These are phyloP conservation scores for Luidia sarsii DNA, from an alignment of 53 echinoderm and acorn worm genomes.

Conservation along the genomic window DNA sequence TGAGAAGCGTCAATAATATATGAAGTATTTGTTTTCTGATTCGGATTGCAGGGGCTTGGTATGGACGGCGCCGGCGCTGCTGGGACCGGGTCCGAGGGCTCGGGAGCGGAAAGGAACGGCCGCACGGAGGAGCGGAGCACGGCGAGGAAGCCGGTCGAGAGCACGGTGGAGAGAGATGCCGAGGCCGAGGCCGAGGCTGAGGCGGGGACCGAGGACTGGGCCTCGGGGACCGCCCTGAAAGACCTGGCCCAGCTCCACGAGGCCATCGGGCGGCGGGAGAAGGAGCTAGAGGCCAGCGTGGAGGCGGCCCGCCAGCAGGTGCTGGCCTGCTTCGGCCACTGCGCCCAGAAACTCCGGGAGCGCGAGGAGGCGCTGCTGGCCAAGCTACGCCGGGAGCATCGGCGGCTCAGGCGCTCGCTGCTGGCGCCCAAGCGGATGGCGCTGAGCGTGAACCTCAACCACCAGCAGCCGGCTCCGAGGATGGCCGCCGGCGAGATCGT, in stretches of 20 bases:
- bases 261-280: slow-evolving; percentile 36
- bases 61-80: neutral
- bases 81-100: no score
- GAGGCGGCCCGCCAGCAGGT: slow-evolving; percentile 68
- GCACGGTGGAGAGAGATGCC: neutral
- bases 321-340: slow-evolving; percentile 72
- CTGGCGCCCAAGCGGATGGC: slow-evolving; percentile 72
- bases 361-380: slow-evolving; percentile 68
- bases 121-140: neutral
- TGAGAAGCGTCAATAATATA: no score
- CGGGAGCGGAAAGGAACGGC: neutral
- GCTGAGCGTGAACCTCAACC: slow-evolving; percentile 50
- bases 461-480: slow-evolving; percentile 39
- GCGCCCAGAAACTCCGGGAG: slow-evolving; percentile 73
- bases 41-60: neutral
- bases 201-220: neutral
- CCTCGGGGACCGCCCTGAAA: slow-evolving; percentile 14
- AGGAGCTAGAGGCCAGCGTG: slow-evolving; percentile 43
- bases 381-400: slow-evolving; percentile 76
- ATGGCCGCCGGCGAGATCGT: slow-evolving; percentile 51
- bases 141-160: neutral
- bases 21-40: no score
- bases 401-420: slow-evolving; percentile 61
- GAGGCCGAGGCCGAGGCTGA: no score
- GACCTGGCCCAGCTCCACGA: slow-evolving; percentile 48